phyloP scores from a whole-genome alignment of 1,140 invertebrate genomes.

The Aphaenogaster floridana region DNA sequence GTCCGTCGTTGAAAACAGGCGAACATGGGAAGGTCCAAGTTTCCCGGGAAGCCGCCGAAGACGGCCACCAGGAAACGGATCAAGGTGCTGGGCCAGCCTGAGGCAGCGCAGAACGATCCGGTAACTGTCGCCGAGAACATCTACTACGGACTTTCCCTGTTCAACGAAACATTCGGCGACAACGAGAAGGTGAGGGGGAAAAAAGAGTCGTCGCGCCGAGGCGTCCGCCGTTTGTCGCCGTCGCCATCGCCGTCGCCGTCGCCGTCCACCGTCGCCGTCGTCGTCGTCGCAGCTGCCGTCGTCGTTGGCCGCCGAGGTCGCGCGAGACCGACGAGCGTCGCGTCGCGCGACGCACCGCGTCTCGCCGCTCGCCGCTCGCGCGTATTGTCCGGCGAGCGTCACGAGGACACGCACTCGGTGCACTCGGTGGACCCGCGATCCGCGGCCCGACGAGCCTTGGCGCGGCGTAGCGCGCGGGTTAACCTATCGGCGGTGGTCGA shows the following conservation, averaged over 20 bases:
- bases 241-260: not conserved
- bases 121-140: constrained; percentile 87
- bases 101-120: constrained; percentile 86
- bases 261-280: not conserved
- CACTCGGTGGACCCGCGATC: constrained; percentile 68
- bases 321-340: constrained; percentile 31
- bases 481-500: constrained; percentile 68
- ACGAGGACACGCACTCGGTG: constrained; percentile 71
- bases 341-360: constrained; percentile 20
- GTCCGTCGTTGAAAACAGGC: constrained; percentile 80
- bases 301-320: constrained; percentile 17
- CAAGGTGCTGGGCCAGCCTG: constrained; percentile 90
- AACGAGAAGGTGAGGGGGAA: constrained; percentile 84
- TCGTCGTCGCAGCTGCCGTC: not conserved
- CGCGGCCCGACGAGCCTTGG: constrained; percentile 61
- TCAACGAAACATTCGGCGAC: constrained; percentile 83
- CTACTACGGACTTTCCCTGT: constrained; percentile 85
- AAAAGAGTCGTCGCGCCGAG: constrained; percentile 13
- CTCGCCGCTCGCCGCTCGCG: not conserved
- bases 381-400: constrained; percentile 60
- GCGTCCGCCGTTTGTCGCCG: not conserved
- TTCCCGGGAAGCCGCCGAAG: constrained; percentile 94
- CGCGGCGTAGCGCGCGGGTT: constrained; percentile 74
- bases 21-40: constrained; percentile 91
- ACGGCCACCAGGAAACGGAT: constrained; percentile 93